phyloP scores from a whole-genome alignment of 2,113 vertebrate genomes.

The Indicator maculatus region DNA sequence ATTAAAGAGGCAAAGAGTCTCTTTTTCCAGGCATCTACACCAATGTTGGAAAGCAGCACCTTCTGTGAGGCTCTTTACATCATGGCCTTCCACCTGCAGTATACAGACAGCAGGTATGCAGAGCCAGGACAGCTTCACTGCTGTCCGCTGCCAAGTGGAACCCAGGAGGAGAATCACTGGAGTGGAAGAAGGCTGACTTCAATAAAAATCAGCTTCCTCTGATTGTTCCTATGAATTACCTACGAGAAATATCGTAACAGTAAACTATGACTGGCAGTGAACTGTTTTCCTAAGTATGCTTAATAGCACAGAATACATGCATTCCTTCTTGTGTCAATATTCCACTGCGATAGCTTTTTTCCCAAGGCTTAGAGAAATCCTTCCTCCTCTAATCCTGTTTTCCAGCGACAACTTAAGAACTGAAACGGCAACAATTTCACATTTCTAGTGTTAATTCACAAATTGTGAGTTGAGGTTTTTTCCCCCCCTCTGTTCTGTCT shows the following conservation, averaged over 20 bases:
- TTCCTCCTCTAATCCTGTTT: conserved; percentile 48
- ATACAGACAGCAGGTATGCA: rapidly evolving
- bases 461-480: background rate
- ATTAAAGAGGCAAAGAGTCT: background rate
- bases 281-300: background rate
- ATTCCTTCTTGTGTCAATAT: background rate
- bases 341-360: conserved; percentile 9
- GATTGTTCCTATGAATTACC: background rate
- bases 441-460: conserved; percentile 33
- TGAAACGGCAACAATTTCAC: conserved; percentile 18
- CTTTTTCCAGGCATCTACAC: background rate
- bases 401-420: conserved; percentile 48
- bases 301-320: background rate
- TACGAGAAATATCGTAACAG: background rate
- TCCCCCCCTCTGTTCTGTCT: rapidly evolving
- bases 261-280: background rate
- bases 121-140: background rate
- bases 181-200: background rate
- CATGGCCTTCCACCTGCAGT: background rate
- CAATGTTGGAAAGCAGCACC: background rate
- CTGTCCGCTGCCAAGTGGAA: background rate
- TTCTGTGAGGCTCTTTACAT: background rate
- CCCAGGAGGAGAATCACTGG: background rate
- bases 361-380: background rate
- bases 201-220: background rate